Percentiles rank a stretch among this genome's conserved stretches.
These are phyloP conservation scores for Nemurella pictetii DNA, from an alignment of 2,888 invertebrate species.

Conservation along the genomic window DNA sequence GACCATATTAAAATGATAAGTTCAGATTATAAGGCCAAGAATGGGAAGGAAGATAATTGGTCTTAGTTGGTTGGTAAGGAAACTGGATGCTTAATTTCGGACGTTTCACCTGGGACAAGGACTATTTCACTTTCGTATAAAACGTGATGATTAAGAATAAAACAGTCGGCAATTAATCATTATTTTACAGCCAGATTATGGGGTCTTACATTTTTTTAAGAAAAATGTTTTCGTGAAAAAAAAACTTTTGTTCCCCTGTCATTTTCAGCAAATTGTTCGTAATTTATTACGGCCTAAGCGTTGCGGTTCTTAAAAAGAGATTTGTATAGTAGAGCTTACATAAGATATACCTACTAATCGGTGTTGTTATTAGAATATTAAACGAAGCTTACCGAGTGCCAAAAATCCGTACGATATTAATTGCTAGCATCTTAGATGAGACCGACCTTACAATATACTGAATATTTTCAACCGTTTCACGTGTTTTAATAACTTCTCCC, in stretches of 20 bases:
- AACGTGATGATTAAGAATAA: neutral
- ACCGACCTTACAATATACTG: neutral
- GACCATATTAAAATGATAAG: neutral
- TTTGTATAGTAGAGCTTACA: neutral
- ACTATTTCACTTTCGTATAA: neutral
- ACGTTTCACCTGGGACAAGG: neutral
- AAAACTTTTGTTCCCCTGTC: constrained; percentile 27
- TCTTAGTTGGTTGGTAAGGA: neutral
- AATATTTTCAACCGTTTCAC: neutral
- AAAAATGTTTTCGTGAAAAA: constrained; percentile 19
- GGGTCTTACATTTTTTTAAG: constrained; percentile 20
- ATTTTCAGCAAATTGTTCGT: constrained; percentile 24
- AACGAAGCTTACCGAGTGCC: neutral
- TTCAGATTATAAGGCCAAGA: neutral
- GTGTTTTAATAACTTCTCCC: neutral
- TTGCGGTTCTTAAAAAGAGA: constrained; percentile 17
- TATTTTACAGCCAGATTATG: constrained; percentile 10
- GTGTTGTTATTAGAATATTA: neutral
- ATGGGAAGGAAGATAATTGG: neutral
- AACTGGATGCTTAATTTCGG: neutral
- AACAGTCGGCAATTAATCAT: constrained; percentile 2
- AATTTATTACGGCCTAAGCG: constrained; percentile 23
- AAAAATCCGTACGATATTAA: neutral
- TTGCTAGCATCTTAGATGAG: neutral
- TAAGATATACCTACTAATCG: constrained; percentile 12